Evolutionary conservation across 2,888 invertebrate genomes (phyloP).

Genomic region (Brachyopa scutellaris): DNA sequence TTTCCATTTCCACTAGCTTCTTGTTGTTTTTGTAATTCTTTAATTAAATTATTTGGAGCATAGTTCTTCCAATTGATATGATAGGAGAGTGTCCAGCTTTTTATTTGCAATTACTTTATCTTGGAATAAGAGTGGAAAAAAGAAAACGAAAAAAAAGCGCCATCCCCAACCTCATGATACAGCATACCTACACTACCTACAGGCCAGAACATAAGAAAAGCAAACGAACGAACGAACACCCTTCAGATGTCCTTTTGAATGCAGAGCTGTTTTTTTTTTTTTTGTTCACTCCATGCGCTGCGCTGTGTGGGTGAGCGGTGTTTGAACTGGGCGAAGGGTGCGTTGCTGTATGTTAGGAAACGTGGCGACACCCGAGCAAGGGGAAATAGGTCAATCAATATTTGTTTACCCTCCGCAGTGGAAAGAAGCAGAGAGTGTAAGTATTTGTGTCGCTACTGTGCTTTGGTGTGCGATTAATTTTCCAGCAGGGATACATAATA

Average conservation of each 20-base stretch:
- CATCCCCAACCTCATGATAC: slow-evolving; percentile 4
- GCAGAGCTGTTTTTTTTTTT: slow-evolving; percentile 3
- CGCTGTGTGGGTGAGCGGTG: slow-evolving; percentile 6
- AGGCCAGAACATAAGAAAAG: slow-evolving; percentile 12
- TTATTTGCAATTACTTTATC: slow-evolving; percentile 36
- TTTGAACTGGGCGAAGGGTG: slow-evolving; percentile 4
- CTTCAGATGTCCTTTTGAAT: slow-evolving; percentile 69
- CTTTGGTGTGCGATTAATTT: slow-evolving; percentile 9
- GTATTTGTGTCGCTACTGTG: slow-evolving; percentile 25
- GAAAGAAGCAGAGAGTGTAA: neutral
- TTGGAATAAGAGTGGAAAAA: slow-evolving; percentile 1
- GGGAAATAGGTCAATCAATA: slow-evolving; percentile 73
- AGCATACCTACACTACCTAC: neutral
- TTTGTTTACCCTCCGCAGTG: slow-evolving; percentile 64
- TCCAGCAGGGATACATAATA: too few relatives aligned
- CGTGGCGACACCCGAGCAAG: slow-evolving; percentile 55
- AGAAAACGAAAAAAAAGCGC: neutral
- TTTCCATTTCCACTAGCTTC: slow-evolving; percentile 10
- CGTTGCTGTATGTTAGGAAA: neutral
- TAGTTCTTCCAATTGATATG: slow-evolving; percentile 2
- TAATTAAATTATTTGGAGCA: slow-evolving; percentile 60
- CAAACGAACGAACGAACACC: slow-evolving; percentile 46
- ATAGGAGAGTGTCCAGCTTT: neutral
- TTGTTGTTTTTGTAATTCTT: slow-evolving; percentile 18
- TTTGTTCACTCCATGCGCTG: neutral